A percentile compares a stretch with the other conserved stretches of the same genome.
Conservation (phyloP, 2,888 invertebrate species). For the Acheta domesticus region DNA sequence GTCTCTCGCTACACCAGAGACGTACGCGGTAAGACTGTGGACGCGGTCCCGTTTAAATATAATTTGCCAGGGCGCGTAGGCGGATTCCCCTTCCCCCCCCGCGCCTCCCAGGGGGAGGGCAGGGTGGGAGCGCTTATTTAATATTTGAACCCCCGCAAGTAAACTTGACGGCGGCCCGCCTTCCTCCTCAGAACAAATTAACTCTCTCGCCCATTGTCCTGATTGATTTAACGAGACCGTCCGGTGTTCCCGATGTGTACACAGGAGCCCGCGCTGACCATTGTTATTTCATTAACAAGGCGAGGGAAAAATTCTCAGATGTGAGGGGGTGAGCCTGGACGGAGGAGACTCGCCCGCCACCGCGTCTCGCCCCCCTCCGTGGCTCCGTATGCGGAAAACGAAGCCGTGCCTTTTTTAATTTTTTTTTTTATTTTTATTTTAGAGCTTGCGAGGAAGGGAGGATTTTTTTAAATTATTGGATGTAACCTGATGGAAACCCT, state of each 20-base stretch:
- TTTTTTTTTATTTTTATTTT: neutral
- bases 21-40: too few relatives aligned
- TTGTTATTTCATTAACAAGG: conserved; percentile 6
- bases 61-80: too few relatives aligned
- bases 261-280: neutral
- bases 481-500: conserved; percentile 1
- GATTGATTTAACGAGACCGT: conserved; percentile 1
- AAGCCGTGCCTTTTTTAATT: neutral
- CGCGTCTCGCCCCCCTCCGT: too few relatives aligned
- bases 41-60: too few relatives aligned
- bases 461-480: conserved; percentile 3
- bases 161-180: neutral
- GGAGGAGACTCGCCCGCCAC: too few relatives aligned
- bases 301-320: conserved; percentile 18
- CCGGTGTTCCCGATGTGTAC: neutral
- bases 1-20: too few relatives aligned
- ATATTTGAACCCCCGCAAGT: neutral
- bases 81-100: too few relatives aligned
- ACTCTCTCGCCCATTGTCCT: neutral
- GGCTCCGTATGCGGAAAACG: neutral
- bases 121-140: neutral
- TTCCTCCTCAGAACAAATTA: neutral
- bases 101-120: neutral
- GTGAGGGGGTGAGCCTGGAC: neutral
- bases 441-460: neutral